phyloP scores from a whole-genome alignment of 1,140 invertebrate genomes.

The Palaemon carinicauda region DNA sequence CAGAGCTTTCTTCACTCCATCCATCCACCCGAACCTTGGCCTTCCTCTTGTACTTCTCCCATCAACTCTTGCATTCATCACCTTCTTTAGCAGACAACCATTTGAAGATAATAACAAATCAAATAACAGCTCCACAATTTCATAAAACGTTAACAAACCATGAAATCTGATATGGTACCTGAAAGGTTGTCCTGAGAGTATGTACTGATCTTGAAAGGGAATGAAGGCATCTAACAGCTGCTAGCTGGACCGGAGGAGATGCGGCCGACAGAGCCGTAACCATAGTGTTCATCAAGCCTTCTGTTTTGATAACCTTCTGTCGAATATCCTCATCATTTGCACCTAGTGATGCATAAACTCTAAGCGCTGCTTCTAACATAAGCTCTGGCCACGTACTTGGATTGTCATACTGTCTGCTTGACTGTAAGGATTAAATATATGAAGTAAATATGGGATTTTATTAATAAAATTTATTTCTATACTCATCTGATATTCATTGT shows the following conservation, averaged over 20 bases:
- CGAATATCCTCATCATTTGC: constrained; percentile 94
- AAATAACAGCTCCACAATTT: too few species aligned
- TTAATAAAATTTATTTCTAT: too few species aligned
- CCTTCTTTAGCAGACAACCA: too few species aligned
- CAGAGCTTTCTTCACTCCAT: too few species aligned
- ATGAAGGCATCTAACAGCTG: constrained; percentile 90
- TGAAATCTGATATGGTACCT: too few species aligned
- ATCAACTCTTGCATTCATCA: too few species aligned
- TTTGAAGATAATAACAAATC: too few species aligned
- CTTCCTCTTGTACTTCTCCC: too few species aligned
- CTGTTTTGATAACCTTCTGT: constrained; percentile 91
- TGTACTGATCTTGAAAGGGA: constrained; percentile 92
- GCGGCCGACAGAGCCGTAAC: constrained; percentile 78
- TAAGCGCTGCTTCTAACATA: constrained; percentile 58
- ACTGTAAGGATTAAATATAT: constrained; percentile 1
- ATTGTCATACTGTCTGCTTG: constrained; percentile 51
- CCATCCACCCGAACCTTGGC: too few species aligned
- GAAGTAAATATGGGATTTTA: too few species aligned
- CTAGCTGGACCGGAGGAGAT: constrained; percentile 77
- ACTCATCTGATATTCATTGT: too few species aligned
- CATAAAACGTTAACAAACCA: too few species aligned
- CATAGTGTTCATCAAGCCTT: constrained; percentile 87
- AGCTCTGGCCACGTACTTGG: constrained; percentile 52
- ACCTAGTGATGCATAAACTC: constrained; percentile 87
- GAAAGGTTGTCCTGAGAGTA: constrained; percentile 90